Evolutionary conservation across 2,888 invertebrate genomes (phyloP).

Genomic region (Lycia hirtaria): DNA sequence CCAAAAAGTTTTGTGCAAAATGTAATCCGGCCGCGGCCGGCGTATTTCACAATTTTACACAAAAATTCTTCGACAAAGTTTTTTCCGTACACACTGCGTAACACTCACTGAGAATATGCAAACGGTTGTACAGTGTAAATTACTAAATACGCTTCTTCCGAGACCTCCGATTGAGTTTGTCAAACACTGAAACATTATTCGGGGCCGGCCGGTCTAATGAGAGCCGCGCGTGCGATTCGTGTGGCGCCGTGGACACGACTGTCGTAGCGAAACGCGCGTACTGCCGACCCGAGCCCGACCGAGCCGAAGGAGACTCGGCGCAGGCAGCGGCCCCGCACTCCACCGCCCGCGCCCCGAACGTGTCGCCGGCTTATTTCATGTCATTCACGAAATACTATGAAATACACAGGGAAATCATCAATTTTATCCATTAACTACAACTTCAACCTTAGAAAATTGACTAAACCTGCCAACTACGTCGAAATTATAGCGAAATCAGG

Average conservation of each 20-base stretch:
- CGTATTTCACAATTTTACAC: conserved; percentile 84
- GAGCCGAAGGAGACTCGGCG: conserved; percentile 36
- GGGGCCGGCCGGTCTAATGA: conserved; percentile 81
- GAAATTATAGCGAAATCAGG: conserved; percentile 7
- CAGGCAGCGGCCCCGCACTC: conserved; percentile 44
- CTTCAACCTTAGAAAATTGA: conserved; percentile 18
- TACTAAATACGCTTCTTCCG: conserved; percentile 82
- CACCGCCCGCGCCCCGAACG: conserved; percentile 20
- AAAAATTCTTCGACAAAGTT: conserved; percentile 85
- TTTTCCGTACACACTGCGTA: conserved; percentile 85
- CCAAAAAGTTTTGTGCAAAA: conserved; percentile 82
- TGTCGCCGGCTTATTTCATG: conserved; percentile 55
- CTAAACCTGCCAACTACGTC: not conserved
- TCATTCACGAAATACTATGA: conserved; percentile 77
- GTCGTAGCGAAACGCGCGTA: conserved; percentile 56
- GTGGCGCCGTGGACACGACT: conserved; percentile 82
- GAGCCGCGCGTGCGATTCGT: conserved; percentile 81
- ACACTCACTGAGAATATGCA: conserved; percentile 86
- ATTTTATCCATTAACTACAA: conserved; percentile 20
- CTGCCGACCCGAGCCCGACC: conserved; percentile 47
- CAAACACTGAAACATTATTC: conserved; percentile 86
- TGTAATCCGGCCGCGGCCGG: conserved; percentile 79
- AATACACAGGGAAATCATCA: conserved; percentile 31
- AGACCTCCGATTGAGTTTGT: conserved; percentile 84
- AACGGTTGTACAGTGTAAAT: conserved; percentile 82